Evolutionary conservation across 1,140 invertebrate species (phyloP), one percentile per base, ranked within the genome.

Genomic region (Habropoda laboriosa): DNA sequence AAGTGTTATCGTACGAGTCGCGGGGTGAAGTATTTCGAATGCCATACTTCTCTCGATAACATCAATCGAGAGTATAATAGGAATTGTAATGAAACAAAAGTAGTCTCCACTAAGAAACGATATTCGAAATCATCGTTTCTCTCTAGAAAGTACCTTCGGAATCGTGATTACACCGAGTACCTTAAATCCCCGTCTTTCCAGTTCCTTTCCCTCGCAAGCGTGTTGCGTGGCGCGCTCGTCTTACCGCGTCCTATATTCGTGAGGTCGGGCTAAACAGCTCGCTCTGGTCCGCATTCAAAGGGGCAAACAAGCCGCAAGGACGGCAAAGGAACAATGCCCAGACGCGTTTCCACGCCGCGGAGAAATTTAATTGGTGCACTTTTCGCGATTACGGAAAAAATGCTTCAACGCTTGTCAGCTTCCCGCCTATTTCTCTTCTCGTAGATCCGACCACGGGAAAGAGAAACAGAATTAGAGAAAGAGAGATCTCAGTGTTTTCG

Each of bases 291-390:
- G 30, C 18, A 55, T 58, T 72, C 40, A 60, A 32, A 47, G 70
- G 42, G 57, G 30, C 49, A 27, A 55, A 40, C 49, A 53, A 38
- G n/a, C 67, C 16, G 49, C 70, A 21, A 38, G 67, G 67, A 53
- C 49, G 30, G 40, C 55, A 24, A 38, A n/a, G 68, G 68, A 35
- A 72, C 53, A 72, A 72, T 72, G 49, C 18, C 21, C 21, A n/a
- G 35, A 40, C n/a, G 45, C 67, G n/a, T 67, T 51, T 32, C 6
- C 32, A n/a, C 35, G 70, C 6, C 13, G 6, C 42, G 73, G 30
- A 55, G 73, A 74, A 67, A 67, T 53, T 75, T 61, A 64, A 66
- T 75, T 16, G 55, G 40, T 49, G 57, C 24, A 45, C 70, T 61
- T 49, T 61, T 35, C 42, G 49, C 49, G 40, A 49, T 63, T 73